Evolutionary conservation across 2,113 vertebrate species (phyloP).

Genomic region (Callospermophilus lateralis): DNA sequence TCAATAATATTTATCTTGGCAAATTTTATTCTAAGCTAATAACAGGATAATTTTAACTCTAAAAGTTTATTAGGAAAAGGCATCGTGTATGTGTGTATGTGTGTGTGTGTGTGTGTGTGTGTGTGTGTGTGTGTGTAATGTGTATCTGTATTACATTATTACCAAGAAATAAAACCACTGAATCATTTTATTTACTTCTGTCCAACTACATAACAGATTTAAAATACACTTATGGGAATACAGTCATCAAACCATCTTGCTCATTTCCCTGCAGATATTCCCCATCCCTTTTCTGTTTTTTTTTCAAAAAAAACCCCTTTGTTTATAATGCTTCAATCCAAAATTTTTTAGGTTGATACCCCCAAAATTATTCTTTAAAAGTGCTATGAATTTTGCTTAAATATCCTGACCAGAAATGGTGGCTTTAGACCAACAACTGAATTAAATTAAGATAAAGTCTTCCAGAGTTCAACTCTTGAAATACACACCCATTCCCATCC

Average conservation of each 20-base stretch:
- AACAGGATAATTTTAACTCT: constrained; percentile 45
- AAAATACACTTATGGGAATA: constrained; percentile 57
- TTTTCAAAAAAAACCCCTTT: not conserved
- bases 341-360: constrained; percentile 51
- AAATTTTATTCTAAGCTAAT: constrained; percentile 47
- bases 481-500: not conserved
- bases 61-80: constrained; percentile 49
- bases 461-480: constrained; percentile 50
- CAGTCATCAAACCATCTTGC: not conserved
- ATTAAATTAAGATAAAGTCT: constrained; percentile 42
- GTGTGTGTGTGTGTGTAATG: not conserved
- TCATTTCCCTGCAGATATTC: not conserved
- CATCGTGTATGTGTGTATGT: not conserved
- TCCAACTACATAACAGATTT: constrained; percentile 21
- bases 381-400: constrained; percentile 44
- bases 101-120: not conserved
- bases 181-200: constrained; percentile 55
- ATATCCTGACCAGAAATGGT: constrained; percentile 41
- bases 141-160: not conserved
- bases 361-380: constrained; percentile 44
- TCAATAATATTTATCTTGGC: constrained; percentile 46
- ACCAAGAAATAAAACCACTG: constrained; percentile 9
- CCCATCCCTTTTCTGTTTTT: not conserved
- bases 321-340: constrained; percentile 23
- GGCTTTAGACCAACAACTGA: not conserved